A percentile compares a stretch with the other conserved stretches of the same genome.
Evolutionary conservation across 2,797 vertebrate species (phyloP).

Genomic region (Vultur gryphus): DNA sequence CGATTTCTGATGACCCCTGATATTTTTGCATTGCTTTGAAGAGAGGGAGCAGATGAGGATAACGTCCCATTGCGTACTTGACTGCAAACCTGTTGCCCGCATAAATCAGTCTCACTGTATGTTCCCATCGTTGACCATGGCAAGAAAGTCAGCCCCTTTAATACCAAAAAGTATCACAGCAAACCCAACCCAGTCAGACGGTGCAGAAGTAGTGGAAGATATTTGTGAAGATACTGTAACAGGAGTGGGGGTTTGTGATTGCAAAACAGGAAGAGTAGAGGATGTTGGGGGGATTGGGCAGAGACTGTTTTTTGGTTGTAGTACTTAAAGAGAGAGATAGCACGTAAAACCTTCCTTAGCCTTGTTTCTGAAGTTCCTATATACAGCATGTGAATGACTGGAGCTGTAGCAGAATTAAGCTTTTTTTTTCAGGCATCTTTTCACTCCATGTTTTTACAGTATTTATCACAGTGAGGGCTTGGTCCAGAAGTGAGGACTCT

Average conservation of each 20-base stretch:
- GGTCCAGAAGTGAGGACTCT: background rate
- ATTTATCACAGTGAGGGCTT: background rate
- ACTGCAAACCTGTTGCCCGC: background rate
- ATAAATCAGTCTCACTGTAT: background rate
- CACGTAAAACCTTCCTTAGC: background rate
- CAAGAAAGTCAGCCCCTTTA: background rate
- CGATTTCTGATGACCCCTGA: conserved; percentile 1
- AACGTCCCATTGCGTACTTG: rapidly evolving
- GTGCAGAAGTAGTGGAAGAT: background rate
- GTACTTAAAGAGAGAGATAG: background rate
- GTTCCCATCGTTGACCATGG: background rate
- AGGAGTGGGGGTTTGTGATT: background rate
- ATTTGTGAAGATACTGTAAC: background rate
- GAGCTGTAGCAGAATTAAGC: background rate
- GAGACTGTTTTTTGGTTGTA: background rate
- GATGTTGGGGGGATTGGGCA: background rate
- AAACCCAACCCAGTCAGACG: background rate
- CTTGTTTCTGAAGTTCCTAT: background rate
- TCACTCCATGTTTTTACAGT: background rate
- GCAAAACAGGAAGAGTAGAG: background rate
- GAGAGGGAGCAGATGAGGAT: background rate
- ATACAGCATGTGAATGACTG: background rate
- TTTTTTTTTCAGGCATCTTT: background rate
- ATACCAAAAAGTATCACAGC: background rate
- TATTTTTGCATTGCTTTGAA: background rate